Evolutionary conservation across 2,113 vertebrate genomes (phyloP), one percentile per base, ranked within the genome.

Genomic region (Xenopus borealis): DNA sequence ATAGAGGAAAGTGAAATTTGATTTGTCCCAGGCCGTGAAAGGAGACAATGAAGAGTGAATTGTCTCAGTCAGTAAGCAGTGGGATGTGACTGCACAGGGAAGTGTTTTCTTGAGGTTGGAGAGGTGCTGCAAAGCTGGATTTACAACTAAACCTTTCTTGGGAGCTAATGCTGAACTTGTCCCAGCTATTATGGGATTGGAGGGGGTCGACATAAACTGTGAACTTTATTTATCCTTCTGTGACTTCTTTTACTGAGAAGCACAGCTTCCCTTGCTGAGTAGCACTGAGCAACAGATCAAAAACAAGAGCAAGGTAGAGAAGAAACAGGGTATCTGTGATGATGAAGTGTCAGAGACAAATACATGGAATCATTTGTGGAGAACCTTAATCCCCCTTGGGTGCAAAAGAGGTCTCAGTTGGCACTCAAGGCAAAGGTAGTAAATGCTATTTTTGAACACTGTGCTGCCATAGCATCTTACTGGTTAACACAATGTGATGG

Each of bases 161-260:
- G 62, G 23, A 8, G 62, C 27, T 33, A 33, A 33, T 33, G 30
- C 27, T 12, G 50, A 30, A 63, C 71, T 23, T 59, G 45, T 20
- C 70, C 59, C 11, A 10, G 59, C 59, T 62, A 72, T 72, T 72
- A 62, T 50, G 23, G 70, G 45, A 44, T 72, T 72, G 23, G 23
- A 62, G 40, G 40, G 40, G 55, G 70, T 44, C 62, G 45, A 62
- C n/a, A 59, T 33, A 46, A 47, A 20, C 14, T 23, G 13, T 61
- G 17, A 55, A 55, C 14, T n/a, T 55, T 55, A 55, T 55, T 55
- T 55, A 61, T 23, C 19, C 20, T 23, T 61, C 58, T 61, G 58
- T 61, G 58, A 27, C 19, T 23, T 61, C 58, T 61, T 4, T 61
- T 27, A 61, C 58, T 61, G 58, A 61, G 20, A 27, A 61, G 19